Base-by-base conservation (phyloP, 2,888 invertebrate genomes). In the Pollenia angustigena region DNA sequence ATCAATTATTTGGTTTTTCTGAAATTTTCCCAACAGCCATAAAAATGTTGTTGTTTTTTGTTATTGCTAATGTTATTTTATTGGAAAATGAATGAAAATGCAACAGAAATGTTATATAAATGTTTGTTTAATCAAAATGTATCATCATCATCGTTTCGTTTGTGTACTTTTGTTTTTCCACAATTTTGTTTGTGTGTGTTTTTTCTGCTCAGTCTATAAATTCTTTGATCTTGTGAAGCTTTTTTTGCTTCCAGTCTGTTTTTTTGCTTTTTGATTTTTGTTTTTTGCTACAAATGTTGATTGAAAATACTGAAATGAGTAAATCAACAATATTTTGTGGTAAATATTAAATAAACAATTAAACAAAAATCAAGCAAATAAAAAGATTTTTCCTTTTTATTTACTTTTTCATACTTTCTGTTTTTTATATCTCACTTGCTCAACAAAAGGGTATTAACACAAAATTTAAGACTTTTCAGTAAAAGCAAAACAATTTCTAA, bases 311-410 rank as follows among this genome's bases (percentile, higher is more conserved):
- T 62, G 14, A 71, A 81, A 75, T 75, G 69, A 75, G 79, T 74
- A 68, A 82, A 86, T 75, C 85, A 82, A 86, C 82, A 85, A 81
- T 69, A 85, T 82, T 81, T 81, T 85, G 78, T 85, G 81, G 85
- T 85, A 79, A 71, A 85, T 79, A 81, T 85, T 72, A 82, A 81
- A 85, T 74, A 81, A 81, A 82, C 78, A 85, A 81, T 81, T 68
- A 71, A 78, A 58, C 44, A 54, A 81, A 81, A 66, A 75, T 54
- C 32, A 78, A 81, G 54, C 78, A 81, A 81, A 81, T 56, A 64
- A 83, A 75, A 64, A 46, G 9, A 58, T 64, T 68, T 64, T 50
- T 68, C 48, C 9, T 48, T 60, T 32, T 32, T 64, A 40, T 11
- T 74, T 71, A 4, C 23, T n/a, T 44, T 69, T 79, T 40, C n/a